Evolutionary conservation across 2,113 vertebrate species (phyloP).

Genomic region (Prionailurus viverrinus): DNA sequence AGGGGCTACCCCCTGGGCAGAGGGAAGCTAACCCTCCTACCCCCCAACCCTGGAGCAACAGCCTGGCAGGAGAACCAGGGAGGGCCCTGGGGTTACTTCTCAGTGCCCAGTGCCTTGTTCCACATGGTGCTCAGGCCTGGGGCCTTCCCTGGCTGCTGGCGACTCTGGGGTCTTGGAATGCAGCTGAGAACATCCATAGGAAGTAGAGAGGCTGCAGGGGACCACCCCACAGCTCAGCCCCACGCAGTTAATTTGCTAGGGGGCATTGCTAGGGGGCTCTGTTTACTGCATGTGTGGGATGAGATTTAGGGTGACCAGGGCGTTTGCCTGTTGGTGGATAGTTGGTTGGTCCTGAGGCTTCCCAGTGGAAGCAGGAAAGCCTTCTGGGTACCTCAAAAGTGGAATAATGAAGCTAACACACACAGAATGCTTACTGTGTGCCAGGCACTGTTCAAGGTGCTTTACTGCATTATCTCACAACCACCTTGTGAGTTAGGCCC

Average conservation of each 20-base stretch:
- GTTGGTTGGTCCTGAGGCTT: no score
- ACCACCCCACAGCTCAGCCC: no score
- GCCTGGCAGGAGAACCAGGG: not conserved
- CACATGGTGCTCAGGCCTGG: not conserved
- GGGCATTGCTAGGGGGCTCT: not conserved
- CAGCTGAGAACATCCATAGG: no score
- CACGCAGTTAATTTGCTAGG: not conserved
- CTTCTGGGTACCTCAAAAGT: not conserved
- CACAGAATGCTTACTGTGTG: not conserved
- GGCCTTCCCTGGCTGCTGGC: not conserved
- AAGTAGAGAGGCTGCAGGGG: not conserved
- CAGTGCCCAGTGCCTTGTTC: not conserved
- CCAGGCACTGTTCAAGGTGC: not conserved
- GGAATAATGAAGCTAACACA: not conserved
- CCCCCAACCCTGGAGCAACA: not conserved
- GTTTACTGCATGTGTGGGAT: fast-evolving
- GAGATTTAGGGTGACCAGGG: not conserved
- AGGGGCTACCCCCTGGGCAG: not conserved
- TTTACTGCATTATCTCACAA: not conserved
- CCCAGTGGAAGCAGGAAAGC: not conserved
- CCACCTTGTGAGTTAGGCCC: not conserved
- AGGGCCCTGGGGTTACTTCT: not conserved
- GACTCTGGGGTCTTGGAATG: not conserved
- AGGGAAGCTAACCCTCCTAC: not conserved
- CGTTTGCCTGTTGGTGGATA: not conserved